Conservation (phyloP, 2,888 invertebrate genomes). For the Gibbula magus region DNA sequence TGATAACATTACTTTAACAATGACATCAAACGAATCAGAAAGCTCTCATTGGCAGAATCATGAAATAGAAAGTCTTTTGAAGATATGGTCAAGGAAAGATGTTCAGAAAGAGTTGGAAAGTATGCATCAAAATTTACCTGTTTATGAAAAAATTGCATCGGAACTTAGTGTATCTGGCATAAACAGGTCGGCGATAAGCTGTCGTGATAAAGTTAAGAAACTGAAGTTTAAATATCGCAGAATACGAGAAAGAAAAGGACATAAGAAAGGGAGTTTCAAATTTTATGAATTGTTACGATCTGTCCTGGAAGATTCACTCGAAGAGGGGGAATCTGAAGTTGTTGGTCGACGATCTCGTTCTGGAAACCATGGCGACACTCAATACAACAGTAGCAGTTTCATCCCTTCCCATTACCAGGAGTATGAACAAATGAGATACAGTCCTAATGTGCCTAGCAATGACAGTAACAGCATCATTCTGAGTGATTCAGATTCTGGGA, state of each 20-base stretch:
- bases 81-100: not conserved
- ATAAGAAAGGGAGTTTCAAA: not conserved
- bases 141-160: not conserved
- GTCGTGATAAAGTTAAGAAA: slow-evolving; percentile 4
- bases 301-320: not conserved
- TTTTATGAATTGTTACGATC: not conserved
- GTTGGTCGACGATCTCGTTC: too few relatives aligned
- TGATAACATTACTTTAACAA: too few relatives aligned
- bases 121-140: slow-evolving; percentile 1
- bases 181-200: not conserved
- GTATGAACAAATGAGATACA: not conserved
- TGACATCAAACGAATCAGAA: not conserved
- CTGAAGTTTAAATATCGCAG: not conserved
- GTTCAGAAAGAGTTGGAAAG: not conserved
- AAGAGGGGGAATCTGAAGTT: not conserved
- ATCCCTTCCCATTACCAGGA: not conserved
- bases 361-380: not conserved
- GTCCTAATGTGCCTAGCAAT: not conserved
- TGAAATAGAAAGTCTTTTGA: not conserved
- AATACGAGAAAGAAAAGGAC: not conserved
- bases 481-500: not conserved
- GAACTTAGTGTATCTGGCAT: not conserved
- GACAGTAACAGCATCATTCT: not conserved
- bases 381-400: not conserved
- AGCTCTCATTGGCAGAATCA: not conserved